phyloP scores from a whole-genome alignment of 2,113 vertebrate genomes.

The Pseudolaguvia tuberculata region DNA sequence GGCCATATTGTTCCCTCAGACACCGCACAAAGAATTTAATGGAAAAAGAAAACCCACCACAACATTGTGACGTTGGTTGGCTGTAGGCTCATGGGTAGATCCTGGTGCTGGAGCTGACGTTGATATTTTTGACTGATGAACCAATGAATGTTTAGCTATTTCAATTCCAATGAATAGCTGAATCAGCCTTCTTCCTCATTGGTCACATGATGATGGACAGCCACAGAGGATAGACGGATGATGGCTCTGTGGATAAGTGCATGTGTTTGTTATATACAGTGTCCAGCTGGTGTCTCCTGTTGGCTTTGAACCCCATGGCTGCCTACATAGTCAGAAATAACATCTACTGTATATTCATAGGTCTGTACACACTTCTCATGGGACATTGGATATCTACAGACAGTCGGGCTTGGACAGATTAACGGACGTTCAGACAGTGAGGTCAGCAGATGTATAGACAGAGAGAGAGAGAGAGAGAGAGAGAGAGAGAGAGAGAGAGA shows the following conservation, averaged over 20 bases:
- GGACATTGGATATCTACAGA: background rate
- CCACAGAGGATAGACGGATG: constrained; percentile 33
- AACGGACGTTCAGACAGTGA: too few species aligned
- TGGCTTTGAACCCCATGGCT: constrained; percentile 11
- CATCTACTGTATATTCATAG: background rate
- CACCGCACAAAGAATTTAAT: background rate
- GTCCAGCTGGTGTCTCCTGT: constrained; percentile 34
- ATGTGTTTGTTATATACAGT: constrained; percentile 20
- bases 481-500: too few species aligned
- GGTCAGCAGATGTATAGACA: too few species aligned
- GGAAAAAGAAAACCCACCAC: constrained; percentile 13
- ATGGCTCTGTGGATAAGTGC: background rate
- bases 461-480: too few species aligned
- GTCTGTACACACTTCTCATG: constrained; percentile 13
- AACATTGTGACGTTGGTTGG: background rate
- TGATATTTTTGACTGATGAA: constrained; percentile 36
- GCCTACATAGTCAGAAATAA: background rate
- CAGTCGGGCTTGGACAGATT: too few species aligned
- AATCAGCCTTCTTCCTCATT: constrained; percentile 8
- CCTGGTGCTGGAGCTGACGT: constrained; percentile 13
- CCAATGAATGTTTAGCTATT: constrained; percentile 27
- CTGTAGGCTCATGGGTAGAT: constrained; percentile 28
- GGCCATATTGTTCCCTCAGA: constrained; percentile 26
- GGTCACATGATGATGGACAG: constrained; percentile 44
- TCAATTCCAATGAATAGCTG: constrained; percentile 15